These are phyloP conservation scores for Bombus polaris DNA, from an alignment of 1,140 invertebrate species.

Conservation along the genomic window DNA sequence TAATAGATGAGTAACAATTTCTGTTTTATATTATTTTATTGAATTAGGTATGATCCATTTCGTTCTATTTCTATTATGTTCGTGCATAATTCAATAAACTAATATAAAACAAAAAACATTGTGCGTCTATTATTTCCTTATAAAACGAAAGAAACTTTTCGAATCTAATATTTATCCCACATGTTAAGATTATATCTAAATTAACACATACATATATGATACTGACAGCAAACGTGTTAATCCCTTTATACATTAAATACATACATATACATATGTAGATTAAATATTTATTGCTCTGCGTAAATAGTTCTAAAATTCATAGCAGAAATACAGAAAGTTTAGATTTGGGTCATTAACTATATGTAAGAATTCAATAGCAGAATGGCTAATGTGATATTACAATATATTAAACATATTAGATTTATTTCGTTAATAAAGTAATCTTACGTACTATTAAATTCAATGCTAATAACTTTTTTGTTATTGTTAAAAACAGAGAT, in stretches of 20 bases:
- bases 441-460: slow-evolving; percentile 7
- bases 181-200: too few relatives aligned
- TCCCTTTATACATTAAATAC: background rate
- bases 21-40: too few relatives aligned
- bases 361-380: background rate
- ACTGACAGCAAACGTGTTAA: background rate
- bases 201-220: background rate
- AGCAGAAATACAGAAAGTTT: background rate
- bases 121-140: too few relatives aligned
- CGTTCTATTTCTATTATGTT: too few relatives aligned
- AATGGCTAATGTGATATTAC: slow-evolving; percentile 43
- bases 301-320: slow-evolving; percentile 9
- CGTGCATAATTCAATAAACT: too few relatives aligned
- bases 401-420: slow-evolving; percentile 32
- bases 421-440: slow-evolving; percentile 45
- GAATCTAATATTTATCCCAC: too few relatives aligned
- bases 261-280: background rate
- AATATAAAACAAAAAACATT: too few relatives aligned
- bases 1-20: too few relatives aligned
- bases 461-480: slow-evolving; percentile 7
- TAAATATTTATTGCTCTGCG: background rate
- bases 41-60: too few relatives aligned
- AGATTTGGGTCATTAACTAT: slow-evolving; percentile 16
- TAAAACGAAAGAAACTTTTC: too few relatives aligned
- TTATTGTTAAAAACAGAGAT: slow-evolving; percentile 1